Evolutionary conservation across 1,140 invertebrate genomes (phyloP).

Genomic region (Yoshiicerus persimilis): DNA sequence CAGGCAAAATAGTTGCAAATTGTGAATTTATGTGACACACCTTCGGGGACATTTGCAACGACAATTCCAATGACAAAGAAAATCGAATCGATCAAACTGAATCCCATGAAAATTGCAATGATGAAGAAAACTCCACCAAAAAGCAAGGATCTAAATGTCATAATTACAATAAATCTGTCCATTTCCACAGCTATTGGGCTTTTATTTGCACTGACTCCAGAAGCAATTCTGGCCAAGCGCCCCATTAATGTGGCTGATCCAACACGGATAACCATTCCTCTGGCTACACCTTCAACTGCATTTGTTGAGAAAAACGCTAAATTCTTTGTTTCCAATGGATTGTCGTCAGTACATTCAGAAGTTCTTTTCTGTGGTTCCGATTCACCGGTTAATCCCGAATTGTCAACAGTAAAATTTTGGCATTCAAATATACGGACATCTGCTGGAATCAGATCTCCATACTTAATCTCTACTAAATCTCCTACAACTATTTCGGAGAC

Average conservation of each 20-base stretch:
- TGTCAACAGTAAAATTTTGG: constrained; percentile 50
- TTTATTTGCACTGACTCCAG: constrained; percentile 69
- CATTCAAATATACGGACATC: constrained; percentile 58
- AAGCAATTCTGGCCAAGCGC: constrained; percentile 76
- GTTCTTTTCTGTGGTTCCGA: constrained; percentile 47
- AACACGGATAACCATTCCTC: constrained; percentile 74
- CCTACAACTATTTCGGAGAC: constrained; percentile 73
- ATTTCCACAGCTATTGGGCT: constrained; percentile 85
- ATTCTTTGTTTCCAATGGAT: constrained; percentile 52
- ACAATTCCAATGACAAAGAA: constrained; percentile 82
- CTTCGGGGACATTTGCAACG: constrained; percentile 71
- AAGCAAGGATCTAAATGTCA: constrained; percentile 74
- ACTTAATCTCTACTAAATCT: constrained; percentile 70
- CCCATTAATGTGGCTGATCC: constrained; percentile 85
- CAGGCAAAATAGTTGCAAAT: too few relatives aligned
- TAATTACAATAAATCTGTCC: constrained; percentile 77
- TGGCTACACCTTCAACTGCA: constrained; percentile 63
- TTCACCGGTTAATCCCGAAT: constrained; percentile 46
- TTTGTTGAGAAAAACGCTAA: constrained; percentile 59
- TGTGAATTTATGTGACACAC: constrained; percentile 27
- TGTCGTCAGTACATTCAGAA: constrained; percentile 32
- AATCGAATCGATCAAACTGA: constrained; percentile 69
- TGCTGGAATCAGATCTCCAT: constrained; percentile 58
- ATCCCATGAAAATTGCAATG: constrained; percentile 67
- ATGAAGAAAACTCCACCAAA: constrained; percentile 61